Conservation (phyloP, 2,888 invertebrate genomes). For the Pollenia amentaria region DNA sequence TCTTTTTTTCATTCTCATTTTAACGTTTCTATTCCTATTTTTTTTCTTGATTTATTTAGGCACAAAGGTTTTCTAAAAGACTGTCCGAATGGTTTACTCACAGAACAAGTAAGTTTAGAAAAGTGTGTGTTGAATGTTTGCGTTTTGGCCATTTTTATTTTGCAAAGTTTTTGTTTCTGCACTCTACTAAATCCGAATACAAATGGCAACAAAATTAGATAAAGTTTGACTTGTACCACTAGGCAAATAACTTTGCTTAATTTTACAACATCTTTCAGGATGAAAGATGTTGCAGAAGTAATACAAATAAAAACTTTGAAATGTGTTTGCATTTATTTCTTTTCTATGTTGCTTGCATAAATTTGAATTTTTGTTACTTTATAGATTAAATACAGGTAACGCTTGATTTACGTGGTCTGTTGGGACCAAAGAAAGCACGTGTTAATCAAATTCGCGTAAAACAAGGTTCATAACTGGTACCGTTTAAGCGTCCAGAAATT, state of each 20-base stretch:
- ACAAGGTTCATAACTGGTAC: too few species aligned
- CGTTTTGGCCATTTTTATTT: constrained; percentile 8
- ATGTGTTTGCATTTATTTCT: constrained; percentile 24
- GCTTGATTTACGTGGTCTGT: too few species aligned
- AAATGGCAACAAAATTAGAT: not conserved
- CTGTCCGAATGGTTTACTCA: constrained; percentile 97
- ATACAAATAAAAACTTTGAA: constrained; percentile 19
- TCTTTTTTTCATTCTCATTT: constrained; percentile 72
- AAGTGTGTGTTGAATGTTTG: not conserved
- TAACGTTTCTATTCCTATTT: too few species aligned
- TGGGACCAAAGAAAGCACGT: too few species aligned
- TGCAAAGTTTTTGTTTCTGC: not conserved
- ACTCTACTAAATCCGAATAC: not conserved
- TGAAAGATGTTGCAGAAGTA: not conserved
- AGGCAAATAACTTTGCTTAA: not conserved
- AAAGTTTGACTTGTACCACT: not conserved
- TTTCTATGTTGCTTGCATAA: constrained; percentile 22
- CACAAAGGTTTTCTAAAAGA: constrained; percentile 99
- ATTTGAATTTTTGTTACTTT: constrained; percentile 1
- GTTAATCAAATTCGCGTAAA: too few species aligned
- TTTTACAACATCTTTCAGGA: not conserved
- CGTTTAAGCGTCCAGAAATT: too few species aligned
- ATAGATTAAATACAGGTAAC: too few species aligned
- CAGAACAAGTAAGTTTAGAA: constrained; percentile 91
- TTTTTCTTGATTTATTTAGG: constrained; percentile 86